A percentile compares a stretch with the other conserved stretches of the same genome.
These are phyloP conservation scores for Pseudococcus viburni DNA, from an alignment of 2,888 invertebrate genomes.

Conservation along the genomic window DNA sequence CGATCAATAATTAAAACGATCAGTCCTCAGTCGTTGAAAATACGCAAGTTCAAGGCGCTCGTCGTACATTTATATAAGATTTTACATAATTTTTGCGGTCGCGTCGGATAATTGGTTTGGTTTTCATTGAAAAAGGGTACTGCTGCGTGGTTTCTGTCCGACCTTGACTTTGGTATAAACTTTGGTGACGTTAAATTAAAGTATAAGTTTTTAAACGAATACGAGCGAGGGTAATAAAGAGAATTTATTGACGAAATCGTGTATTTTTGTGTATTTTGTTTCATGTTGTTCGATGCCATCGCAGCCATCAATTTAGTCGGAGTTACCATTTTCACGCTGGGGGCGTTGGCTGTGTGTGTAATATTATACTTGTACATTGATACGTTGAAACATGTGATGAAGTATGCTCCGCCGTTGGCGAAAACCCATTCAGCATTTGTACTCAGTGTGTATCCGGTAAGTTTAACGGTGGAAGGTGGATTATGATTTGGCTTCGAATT, in stretches of 20 bases:
- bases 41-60: not conserved
- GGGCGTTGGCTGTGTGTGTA: conserved; percentile 73
- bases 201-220: too few relatives aligned
- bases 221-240: not conserved
- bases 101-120: not conserved
- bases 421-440: conserved; percentile 76
- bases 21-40: not conserved
- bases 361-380: conserved; percentile 75
- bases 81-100: not conserved
- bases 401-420: conserved; percentile 74
- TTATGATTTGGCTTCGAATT: not conserved
- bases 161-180: not conserved
- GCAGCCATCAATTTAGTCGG: conserved; percentile 76
- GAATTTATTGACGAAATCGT: conserved; percentile 1
- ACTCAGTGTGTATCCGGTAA: conserved; percentile 78
- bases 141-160: not conserved
- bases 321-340: conserved; percentile 74
- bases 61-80: conserved; percentile 1
- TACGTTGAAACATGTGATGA: conserved; percentile 75
- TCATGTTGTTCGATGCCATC: conserved; percentile 68
- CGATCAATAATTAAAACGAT: conserved; percentile 13
- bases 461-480: conserved; percentile 68
- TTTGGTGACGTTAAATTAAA: not conserved
- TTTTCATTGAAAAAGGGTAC: not conserved
- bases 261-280: conserved; percentile 20